These are phyloP conservation scores for Staurois parvus DNA, from an alignment of 2,797 vertebrate genomes.

Conservation along the genomic window DNA sequence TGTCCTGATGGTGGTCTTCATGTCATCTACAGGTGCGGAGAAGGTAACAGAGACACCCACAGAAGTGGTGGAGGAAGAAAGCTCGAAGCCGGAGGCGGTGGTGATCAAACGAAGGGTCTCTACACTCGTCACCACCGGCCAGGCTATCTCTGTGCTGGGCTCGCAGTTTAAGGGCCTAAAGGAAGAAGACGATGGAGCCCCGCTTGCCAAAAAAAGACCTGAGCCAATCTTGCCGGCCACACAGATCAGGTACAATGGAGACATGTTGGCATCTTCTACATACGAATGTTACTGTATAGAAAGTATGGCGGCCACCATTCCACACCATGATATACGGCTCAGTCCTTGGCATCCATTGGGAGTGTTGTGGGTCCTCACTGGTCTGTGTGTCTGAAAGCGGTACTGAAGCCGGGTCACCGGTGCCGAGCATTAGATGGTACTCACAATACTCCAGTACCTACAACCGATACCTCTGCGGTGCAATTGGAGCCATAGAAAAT, in stretches of 20 bases:
- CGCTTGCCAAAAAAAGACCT: slow-evolving; percentile 84
- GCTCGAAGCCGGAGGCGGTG: slow-evolving; percentile 73
- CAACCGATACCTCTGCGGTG: too few species aligned
- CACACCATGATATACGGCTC: too few species aligned
- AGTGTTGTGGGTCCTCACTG: too few species aligned
- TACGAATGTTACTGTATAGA: too few species aligned
- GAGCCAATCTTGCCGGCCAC: slow-evolving; percentile 89
- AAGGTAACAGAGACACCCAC: slow-evolving; percentile 86
- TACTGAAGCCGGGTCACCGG: too few species aligned
- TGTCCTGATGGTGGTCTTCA: not conserved
- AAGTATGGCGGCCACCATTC: too few species aligned
- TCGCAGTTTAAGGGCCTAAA: slow-evolving; percentile 71
- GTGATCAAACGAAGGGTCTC: slow-evolving; percentile 88
- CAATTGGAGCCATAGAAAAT: too few species aligned
- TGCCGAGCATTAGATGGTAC: too few species aligned
- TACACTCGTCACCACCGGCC: slow-evolving; percentile 74
- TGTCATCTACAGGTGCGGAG: slow-evolving; percentile 80
- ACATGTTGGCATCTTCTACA: too few species aligned
- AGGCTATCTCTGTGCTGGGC: slow-evolving; percentile 92
- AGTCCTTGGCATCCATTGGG: too few species aligned
- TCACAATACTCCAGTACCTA: too few species aligned
- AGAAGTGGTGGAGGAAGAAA: slow-evolving; percentile 77
- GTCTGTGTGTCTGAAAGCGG: too few species aligned
- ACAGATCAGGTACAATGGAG: slow-evolving; percentile 83
- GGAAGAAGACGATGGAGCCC: slow-evolving; percentile 68